phyloP scores from a whole-genome alignment of 2,888 invertebrate species.

The Lepidonotus clava region DNA sequence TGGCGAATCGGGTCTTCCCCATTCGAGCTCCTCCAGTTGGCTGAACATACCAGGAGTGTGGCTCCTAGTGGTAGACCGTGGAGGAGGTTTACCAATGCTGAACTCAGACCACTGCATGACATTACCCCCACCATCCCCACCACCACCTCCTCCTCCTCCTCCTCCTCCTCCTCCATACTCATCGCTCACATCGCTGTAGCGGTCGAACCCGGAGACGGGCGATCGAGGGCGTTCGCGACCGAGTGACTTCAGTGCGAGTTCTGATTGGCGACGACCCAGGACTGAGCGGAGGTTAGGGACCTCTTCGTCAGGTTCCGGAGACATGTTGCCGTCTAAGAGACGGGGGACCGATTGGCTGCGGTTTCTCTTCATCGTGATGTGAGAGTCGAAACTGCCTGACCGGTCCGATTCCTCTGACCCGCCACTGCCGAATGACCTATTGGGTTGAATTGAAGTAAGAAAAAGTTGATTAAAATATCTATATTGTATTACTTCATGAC shows the following conservation, averaged over 20 bases:
- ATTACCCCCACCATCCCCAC: background rate
- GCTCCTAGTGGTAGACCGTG: background rate
- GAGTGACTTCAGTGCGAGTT: background rate
- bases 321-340: no score
- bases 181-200: background rate
- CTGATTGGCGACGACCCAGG: slow-evolving; percentile 28
- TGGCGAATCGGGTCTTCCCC: background rate
- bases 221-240: background rate
- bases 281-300: slow-evolving; percentile 24
- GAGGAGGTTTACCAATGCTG: background rate
- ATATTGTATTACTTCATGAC: no score
- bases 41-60: background rate
- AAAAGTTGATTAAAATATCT: no score
- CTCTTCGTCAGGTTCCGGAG: no score
- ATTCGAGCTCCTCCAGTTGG: slow-evolving; percentile 23
- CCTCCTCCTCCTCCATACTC: background rate
- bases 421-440: slow-evolving; percentile 11
- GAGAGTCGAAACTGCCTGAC: slow-evolving; percentile 12
- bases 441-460: no score
- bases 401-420: slow-evolving; percentile 21
- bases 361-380: background rate
- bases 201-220: background rate
- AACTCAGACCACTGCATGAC: background rate
- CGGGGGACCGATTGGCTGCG: slow-evolving; percentile 23
- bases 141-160: background rate